Conservation (phyloP, 2,113 vertebrate genomes). For the Monarcha castaneiventris region DNA sequence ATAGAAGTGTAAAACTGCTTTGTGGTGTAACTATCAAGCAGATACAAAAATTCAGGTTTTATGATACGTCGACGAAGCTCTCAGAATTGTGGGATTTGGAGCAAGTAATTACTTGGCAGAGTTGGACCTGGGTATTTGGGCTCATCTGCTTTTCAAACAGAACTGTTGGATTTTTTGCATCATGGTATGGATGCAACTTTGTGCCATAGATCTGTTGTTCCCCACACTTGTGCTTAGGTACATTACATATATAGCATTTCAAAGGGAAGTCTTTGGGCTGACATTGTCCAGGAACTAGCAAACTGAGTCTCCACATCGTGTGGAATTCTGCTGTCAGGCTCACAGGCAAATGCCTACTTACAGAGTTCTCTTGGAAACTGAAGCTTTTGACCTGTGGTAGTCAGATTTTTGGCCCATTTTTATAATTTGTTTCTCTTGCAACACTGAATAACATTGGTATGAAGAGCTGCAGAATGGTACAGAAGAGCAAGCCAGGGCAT, state of each 20-base stretch:
- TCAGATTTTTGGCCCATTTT: neutral
- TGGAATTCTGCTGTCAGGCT: neutral
- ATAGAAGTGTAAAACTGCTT: neutral
- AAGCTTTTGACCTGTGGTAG: neutral
- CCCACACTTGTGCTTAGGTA: neutral
- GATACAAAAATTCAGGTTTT: neutral
- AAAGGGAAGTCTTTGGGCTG: neutral
- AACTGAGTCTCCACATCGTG: accelerated
- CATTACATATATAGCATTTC: neutral
- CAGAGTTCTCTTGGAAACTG: neutral
- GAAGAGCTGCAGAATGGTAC: neutral
- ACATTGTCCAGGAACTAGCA: neutral
- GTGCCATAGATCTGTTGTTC: neutral
- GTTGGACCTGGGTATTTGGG: neutral
- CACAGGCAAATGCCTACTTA: neutral
- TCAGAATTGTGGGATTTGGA: neutral
- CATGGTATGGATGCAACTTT: neutral
- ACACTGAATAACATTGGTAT: neutral
- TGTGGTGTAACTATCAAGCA: neutral
- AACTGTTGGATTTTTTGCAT: neutral
- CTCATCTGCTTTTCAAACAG: neutral
- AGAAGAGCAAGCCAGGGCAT: neutral
- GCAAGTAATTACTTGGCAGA: neutral
- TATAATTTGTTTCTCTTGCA: neutral
- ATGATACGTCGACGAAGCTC: accelerated